phyloP scores from a whole-genome alignment of 2,797 vertebrate species.

The Intellagama lesueurii region DNA sequence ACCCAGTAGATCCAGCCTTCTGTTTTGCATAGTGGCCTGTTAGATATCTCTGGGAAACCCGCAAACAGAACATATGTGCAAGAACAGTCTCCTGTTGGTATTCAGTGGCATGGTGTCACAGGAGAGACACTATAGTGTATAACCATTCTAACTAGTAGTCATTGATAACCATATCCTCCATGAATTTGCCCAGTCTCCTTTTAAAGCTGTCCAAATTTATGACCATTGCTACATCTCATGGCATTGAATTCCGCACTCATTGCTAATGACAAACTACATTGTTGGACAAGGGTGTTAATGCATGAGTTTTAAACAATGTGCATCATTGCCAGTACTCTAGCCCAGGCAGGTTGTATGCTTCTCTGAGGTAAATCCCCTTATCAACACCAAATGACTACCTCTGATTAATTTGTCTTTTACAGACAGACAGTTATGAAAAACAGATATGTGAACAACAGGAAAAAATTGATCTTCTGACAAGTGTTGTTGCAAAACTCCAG shows the following conservation, averaged over 20 bases:
- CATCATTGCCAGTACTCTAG: constrained; percentile 33
- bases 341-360: constrained; percentile 35
- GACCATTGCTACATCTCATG: not conserved
- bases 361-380: constrained; percentile 44
- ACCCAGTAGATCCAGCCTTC: not conserved
- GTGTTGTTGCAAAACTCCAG: constrained; percentile 84
- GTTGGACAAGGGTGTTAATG: not conserved
- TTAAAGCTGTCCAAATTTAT: not conserved
- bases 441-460: constrained; percentile 89
- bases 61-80: not conserved
- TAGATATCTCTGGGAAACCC: not conserved
- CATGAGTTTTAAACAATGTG: not conserved
- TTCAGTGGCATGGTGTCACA: not conserved
- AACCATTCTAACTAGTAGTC: not conserved
- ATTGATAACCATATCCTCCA: not conserved
- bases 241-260: not conserved
- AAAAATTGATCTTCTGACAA: constrained; percentile 90
- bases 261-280: not conserved
- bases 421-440: constrained; percentile 91
- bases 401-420: constrained; percentile 78
- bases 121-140: too few species aligned
- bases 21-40: not conserved
- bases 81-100: not conserved
- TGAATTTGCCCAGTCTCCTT: not conserved
- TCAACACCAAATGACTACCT: constrained; percentile 57